Base-by-base conservation (phyloP, 2,113 vertebrate genomes). In the Sinocyclocheilus rhinocerous region DNA sequence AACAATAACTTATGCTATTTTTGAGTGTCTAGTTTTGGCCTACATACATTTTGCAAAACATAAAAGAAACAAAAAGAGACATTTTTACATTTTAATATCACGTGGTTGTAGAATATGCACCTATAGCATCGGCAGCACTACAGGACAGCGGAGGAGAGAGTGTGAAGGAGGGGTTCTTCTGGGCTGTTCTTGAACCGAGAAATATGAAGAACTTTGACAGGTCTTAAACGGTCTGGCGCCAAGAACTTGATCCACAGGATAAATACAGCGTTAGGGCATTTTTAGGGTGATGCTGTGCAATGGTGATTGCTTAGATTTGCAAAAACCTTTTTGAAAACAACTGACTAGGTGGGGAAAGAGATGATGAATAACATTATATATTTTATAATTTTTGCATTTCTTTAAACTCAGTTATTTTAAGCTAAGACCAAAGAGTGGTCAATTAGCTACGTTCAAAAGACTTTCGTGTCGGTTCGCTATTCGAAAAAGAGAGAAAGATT, bases 141-240 rank as follows among this genome's bases (percentile, higher is more conserved):
- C 15, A 15, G 52, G 52, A n/a, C 29, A 78, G 33, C 20, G 22
- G 55, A 80, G 33, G 20, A 80, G 13, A 80, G 33, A 8, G 20
- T 36, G 16, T 61, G 29, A 79, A 59, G 50, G 29, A 57, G 76
- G 76, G 76, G 50, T 78, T 39, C 72, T 48, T n/a, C 76, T 65
- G 78, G 52, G 76, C 29, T 59, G 52, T 6, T 59, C 29, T 79
- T 81, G 59, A 22, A 45, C 78, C 22, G 94, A 96, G 95, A 95
- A 96, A 96, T 96, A 97, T 97, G 96, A 97, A 95, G 96, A 96
- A 97, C 96, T 97, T 95, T 97, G 97, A 97, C 97, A 97, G 96
- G 95, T 97, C 96, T 97, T 97, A 97, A 97, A 97, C 96, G 95
- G 96, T 96, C 96, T 98, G 96, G 97, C 97, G 97, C 97, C 97